Conservation (phyloP, 2,113 vertebrate species). For the Agelaius tricolor region DNA sequence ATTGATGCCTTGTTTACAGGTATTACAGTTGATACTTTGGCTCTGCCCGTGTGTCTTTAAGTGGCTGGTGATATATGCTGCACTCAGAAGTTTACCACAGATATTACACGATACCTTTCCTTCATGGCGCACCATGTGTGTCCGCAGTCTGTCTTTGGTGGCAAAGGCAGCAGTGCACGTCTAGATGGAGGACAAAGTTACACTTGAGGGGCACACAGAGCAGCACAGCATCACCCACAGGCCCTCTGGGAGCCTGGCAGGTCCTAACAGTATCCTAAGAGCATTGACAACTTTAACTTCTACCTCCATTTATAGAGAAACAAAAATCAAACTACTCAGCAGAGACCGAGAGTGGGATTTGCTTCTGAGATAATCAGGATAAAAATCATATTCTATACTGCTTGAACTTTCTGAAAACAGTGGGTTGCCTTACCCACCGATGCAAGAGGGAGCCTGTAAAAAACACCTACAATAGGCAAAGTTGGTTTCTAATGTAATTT, state of each 20-base stretch:
- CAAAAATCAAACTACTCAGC: background rate
- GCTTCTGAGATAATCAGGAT: background rate
- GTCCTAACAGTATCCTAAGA: background rate
- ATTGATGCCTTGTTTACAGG: slow-evolving; percentile 94
- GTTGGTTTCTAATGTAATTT: background rate
- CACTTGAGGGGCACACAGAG: slow-evolving; percentile 69
- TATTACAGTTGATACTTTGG: slow-evolving; percentile 92
- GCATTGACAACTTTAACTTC: background rate
- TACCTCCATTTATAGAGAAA: background rate
- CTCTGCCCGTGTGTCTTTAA: slow-evolving; percentile 97
- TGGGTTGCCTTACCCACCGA: background rate
- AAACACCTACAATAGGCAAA: background rate
- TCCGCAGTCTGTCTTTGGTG: slow-evolving; percentile 98
- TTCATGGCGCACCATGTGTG: slow-evolving; percentile 98
- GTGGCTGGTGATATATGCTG: slow-evolving; percentile 98
- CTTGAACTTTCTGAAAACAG: background rate
- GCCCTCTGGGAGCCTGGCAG: slow-evolving; percentile 29
- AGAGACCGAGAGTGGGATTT: background rate
- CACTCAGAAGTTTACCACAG: slow-evolving; percentile 98
- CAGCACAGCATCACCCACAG: background rate
- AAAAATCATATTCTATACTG: background rate
- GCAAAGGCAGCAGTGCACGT: slow-evolving; percentile 98
- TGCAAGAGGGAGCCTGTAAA: background rate
- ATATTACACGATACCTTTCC: slow-evolving; percentile 98
- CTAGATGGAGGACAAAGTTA: slow-evolving; percentile 77